Base-by-base conservation (phyloP, 35 echinoderm and acorn worm genomes). In the Ophioderma brevispina region DNA sequence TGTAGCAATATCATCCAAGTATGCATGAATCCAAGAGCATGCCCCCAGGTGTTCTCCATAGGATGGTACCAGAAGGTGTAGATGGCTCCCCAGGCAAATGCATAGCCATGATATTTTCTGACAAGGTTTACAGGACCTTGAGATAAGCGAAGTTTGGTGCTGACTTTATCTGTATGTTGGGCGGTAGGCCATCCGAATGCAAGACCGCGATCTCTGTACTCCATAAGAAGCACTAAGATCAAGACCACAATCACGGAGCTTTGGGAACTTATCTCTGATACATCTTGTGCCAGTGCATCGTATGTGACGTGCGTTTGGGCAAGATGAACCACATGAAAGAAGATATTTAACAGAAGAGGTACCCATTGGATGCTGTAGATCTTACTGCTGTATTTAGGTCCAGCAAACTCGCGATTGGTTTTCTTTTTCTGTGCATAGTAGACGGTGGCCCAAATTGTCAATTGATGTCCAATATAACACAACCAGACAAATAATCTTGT, bases 1-100 rank as follows among this genome's bases (percentile, higher is more conserved):
- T 97, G 95, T 17, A 97, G 89, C 88, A 97, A 85, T 15, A 97
- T 36, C 49, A 97, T 85, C 89, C 92, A 97, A 8, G 95, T 97
- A 43, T 97, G 89, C 28, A 77, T 25, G 55, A 97, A 97, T 3
- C 95, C 95, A 10, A 94, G 38, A 23, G 56, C 83, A 76, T 97
- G 95, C 17, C 88, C 95, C 88, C 93, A 92, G 0, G 95, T 97
- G 85, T 92, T 97, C 56, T 97, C 95, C 95, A 97, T 97, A 0
- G 95, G 95, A 77, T 97, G 95, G 80, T 97, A 92, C 95, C 95
- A 97, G 81, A 97, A 97, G 4, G 92, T 97, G 35, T 94, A 97
- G 46, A 97, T 88, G 17, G 95, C 92, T 31, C 84, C 95, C 95
- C 95, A 97, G 23, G 95, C 92, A 46, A 97, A 97, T 40, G 82